phyloP scores from a whole-genome alignment of 2,888 invertebrate genomes.

The Pristionchus japonicus region DNA sequence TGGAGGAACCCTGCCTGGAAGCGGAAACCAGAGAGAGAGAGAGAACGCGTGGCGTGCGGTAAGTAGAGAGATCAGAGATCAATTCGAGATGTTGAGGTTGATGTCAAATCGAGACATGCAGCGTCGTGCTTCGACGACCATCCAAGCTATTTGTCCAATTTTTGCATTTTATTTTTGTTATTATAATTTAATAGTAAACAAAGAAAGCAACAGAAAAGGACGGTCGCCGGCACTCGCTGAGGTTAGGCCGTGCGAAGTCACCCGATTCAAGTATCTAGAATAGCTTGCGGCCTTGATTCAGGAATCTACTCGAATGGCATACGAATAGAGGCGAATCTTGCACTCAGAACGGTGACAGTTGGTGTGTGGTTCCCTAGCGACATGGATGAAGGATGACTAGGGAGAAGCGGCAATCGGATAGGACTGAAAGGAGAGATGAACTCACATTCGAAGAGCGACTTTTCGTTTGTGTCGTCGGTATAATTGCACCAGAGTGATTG shows the following conservation, averaged over 20 bases:
- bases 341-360: neutral
- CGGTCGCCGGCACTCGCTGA: neutral
- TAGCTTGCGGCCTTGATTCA: neutral
- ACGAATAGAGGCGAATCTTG: conserved; percentile 1
- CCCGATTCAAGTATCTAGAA: neutral
- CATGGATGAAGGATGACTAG: neutral
- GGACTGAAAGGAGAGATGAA: conserved; percentile 26
- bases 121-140: neutral
- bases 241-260: conserved; percentile 25
- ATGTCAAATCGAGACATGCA: neutral
- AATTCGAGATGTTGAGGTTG: neutral
- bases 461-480: conserved; percentile 73
- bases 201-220: neutral
- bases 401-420: neutral
- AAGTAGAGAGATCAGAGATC: neutral
- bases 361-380: conserved; percentile 27
- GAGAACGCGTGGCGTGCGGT: neutral
- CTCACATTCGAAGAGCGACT: conserved; percentile 71
- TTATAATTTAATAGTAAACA: neutral
- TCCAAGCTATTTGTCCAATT: neutral
- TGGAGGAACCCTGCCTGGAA: conserved; percentile 63
- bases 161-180: neutral
- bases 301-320: neutral
- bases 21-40: neutral
- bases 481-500: conserved; percentile 72